Conservation (phyloP, 1,140 invertebrate species). For the Drosophila pseudoananassae region DNA sequence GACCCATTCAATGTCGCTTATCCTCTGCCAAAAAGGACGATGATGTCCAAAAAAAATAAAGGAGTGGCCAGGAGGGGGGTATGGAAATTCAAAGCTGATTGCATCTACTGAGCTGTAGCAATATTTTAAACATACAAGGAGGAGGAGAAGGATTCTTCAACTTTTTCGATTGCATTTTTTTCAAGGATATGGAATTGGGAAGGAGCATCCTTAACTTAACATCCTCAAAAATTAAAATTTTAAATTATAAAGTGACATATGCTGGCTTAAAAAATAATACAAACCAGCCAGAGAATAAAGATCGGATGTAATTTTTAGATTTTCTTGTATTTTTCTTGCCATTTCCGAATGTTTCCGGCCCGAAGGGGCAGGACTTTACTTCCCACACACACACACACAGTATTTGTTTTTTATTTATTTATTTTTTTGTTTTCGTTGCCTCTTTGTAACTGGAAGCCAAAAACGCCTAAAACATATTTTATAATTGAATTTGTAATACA, state of each 20-base stretch:
- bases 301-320: constrained; percentile 38
- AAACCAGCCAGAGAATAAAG: constrained; percentile 7
- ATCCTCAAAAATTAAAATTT: background rate
- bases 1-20: constrained; percentile 52
- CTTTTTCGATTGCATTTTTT: constrained; percentile 31
- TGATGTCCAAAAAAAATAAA: background rate
- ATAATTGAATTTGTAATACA: constrained; percentile 80
- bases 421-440: constrained; percentile 17
- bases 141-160: constrained; percentile 13
- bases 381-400: constrained; percentile 9
- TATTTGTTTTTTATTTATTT: constrained; percentile 30
- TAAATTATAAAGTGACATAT: background rate
- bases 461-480: constrained; percentile 66
- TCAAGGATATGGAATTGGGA: background rate
- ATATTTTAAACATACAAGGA: constrained; percentile 7
- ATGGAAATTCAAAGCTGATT: constrained; percentile 41
- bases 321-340: constrained; percentile 24
- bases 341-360: constrained; percentile 32
- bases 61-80: background rate
- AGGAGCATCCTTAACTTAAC: background rate
- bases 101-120: constrained; percentile 39
- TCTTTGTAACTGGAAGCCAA: constrained; percentile 39
- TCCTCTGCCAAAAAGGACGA: constrained; percentile 14
- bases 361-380: constrained; percentile 14
- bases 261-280: background rate